Evolutionary conservation across 2,113 vertebrate genomes (phyloP).

Genomic region (Sterna hirundo): DNA sequence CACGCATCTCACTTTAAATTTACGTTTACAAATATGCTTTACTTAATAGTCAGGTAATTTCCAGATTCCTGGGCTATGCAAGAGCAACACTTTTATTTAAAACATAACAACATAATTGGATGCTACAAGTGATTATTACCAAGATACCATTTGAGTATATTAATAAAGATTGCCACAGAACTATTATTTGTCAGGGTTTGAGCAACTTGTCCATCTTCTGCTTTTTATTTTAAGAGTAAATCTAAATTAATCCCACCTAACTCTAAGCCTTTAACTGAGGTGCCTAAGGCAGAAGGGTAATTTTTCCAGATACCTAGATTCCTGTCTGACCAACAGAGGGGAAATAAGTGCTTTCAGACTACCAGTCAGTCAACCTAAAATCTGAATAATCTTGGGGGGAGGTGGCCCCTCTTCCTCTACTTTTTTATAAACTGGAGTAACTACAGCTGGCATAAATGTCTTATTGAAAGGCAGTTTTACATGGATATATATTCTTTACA

Average conservation of each 20-base stretch:
- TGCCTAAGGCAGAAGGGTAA: background rate
- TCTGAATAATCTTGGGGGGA: background rate
- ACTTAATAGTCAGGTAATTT: background rate
- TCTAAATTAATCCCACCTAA: background rate
- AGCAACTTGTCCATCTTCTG: background rate
- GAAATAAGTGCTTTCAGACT: background rate
- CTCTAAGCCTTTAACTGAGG: background rate
- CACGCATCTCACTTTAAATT: background rate
- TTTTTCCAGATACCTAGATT: background rate
- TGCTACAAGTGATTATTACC: background rate
- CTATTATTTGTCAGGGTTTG: background rate
- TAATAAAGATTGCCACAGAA: background rate
- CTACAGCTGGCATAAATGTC: background rate
- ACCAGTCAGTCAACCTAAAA: background rate
- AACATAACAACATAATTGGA: background rate
- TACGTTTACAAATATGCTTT: background rate
- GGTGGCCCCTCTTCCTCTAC: background rate
- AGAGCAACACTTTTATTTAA: background rate
- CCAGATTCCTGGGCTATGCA: background rate
- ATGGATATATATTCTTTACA: background rate
- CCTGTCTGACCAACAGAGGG: background rate
- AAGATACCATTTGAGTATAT: background rate
- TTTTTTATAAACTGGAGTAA: background rate
- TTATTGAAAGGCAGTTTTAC: background rate
- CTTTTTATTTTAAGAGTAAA: background rate